Percentiles rank a stretch among this genome's conserved stretches.
Evolutionary conservation across 2,113 vertebrate genomes (phyloP).

Genomic region (Crotophaga sulcirostris): DNA sequence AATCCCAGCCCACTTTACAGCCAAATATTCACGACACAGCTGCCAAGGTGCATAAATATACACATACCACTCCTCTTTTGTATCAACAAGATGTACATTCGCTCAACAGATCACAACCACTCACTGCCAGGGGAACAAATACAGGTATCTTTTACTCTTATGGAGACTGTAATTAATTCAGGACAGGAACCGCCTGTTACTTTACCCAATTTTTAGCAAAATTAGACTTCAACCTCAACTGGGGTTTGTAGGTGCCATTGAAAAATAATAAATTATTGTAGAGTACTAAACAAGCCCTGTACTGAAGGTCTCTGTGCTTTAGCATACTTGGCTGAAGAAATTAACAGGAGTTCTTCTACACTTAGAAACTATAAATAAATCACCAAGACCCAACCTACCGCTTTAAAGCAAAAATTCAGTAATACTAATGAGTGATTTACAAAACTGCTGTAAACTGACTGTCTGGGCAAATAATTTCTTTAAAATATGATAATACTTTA

Average conservation of each 20-base stretch:
- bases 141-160: neutral
- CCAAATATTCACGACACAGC: neutral
- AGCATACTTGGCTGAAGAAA: neutral
- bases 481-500: neutral
- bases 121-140: fast-evolving
- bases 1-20: neutral
- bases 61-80: neutral
- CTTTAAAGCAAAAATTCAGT: neutral
- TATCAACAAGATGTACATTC: fast-evolving
- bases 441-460: neutral
- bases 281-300: neutral
- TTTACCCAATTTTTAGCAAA: neutral
- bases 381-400: neutral
- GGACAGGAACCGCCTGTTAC: neutral
- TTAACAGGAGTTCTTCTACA: neutral
- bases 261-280: neutral
- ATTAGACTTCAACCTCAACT: neutral
- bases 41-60: fast-evolving
- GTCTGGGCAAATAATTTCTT: neutral
- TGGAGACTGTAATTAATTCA: neutral
- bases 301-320: neutral
- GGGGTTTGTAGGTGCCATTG: neutral
- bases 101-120: fast-evolving
- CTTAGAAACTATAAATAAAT: neutral
- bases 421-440: neutral